Conservation (phyloP, 1,140 invertebrate genomes). For the Cataglyphis hispanica region DNA sequence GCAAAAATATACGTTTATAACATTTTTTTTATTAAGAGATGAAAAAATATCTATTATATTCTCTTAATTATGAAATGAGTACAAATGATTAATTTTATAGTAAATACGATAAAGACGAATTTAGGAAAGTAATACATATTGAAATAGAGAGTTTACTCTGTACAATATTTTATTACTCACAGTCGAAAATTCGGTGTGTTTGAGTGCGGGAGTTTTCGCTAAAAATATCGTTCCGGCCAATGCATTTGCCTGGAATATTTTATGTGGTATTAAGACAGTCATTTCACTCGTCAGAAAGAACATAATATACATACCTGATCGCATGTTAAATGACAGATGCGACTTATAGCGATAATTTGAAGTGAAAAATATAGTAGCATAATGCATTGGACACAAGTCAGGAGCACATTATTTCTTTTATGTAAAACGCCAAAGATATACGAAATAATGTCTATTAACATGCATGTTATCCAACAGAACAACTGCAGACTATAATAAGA, state of each 20-base stretch:
- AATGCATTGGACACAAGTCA: neutral
- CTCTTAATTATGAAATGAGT: too few relatives aligned
- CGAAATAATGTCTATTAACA: neutral
- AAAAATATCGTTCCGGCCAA: neutral
- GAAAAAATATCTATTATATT: neutral
- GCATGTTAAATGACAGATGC: slow-evolving; percentile 36
- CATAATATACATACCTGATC: slow-evolving; percentile 17
- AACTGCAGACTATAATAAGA: slow-evolving; percentile 29
- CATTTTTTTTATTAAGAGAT: neutral
- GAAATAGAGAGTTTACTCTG: too few relatives aligned
- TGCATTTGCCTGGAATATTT: slow-evolving; percentile 35
- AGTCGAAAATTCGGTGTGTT: neutral
- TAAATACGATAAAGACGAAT: too few relatives aligned
- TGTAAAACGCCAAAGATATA: neutral
- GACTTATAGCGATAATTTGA: slow-evolving; percentile 29
- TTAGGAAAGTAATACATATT: too few relatives aligned
- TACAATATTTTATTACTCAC: slow-evolving; percentile 13
- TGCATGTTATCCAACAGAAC: slow-evolving; percentile 3
- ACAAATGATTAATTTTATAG: too few relatives aligned
- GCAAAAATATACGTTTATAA: neutral
- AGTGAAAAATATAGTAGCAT: neutral
- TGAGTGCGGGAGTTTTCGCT: neutral
- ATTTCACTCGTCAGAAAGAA: neutral
- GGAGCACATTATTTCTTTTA: neutral
- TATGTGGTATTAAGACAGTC: neutral